phyloP scores from a whole-genome alignment of 2,113 vertebrate species.

The Casuarius casuarius region DNA sequence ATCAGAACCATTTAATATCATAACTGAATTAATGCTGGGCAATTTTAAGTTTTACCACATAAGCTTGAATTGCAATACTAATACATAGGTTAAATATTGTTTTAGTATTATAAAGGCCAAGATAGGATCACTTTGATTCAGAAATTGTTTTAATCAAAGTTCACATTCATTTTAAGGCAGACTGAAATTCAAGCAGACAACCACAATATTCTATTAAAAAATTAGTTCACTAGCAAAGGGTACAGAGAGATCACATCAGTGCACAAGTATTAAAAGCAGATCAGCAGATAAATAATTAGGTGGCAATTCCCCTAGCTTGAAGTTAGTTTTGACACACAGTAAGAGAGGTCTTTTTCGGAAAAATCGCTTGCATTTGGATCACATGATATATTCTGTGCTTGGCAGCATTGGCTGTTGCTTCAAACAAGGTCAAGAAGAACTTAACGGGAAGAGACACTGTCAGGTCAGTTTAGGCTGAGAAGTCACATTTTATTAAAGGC shows the following conservation, averaged over 20 bases:
- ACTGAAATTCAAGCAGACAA: background rate
- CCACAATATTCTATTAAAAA: background rate
- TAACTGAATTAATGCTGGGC: background rate
- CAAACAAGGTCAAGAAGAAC: conserved; percentile 15
- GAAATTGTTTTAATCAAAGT: background rate
- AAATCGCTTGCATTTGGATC: background rate
- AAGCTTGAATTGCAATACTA: background rate
- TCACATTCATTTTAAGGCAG: background rate
- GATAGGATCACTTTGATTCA: background rate
- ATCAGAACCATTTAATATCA: background rate
- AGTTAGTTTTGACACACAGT: background rate
- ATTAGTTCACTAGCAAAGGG: background rate
- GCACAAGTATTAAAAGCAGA: background rate
- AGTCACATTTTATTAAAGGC: background rate
- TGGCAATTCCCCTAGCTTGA: background rate
- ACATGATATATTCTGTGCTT: background rate
- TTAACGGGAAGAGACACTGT: background rate
- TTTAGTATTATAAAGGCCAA: background rate
- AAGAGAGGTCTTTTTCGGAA: background rate
- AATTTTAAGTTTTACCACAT: background rate
- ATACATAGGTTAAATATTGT: background rate
- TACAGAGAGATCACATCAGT: background rate
- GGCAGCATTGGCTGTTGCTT: background rate
- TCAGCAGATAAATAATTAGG: background rate
- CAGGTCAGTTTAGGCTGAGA: background rate